These are phyloP conservation scores for Litoditis marina DNA, from an alignment of 2,888 invertebrate genomes.

Conservation along the genomic window DNA sequence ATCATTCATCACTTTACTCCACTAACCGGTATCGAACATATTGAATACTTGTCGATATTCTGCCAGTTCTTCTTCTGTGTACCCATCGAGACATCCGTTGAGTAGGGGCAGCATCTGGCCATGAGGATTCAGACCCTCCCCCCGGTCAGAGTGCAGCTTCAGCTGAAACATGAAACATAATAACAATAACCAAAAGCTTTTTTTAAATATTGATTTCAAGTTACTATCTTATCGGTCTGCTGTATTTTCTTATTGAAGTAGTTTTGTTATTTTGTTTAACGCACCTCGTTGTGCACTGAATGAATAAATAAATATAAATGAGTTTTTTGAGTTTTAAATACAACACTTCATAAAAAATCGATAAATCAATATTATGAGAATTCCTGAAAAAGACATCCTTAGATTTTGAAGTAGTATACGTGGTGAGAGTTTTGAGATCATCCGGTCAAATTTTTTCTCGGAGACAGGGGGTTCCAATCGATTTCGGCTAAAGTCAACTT, in stretches of 20 bases:
- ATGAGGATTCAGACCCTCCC: slow-evolving; percentile 25
- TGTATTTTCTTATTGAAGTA: background rate
- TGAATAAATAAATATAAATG: too few species aligned
- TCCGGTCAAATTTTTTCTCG: too few species aligned
- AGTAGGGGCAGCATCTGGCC: slow-evolving; percentile 19
- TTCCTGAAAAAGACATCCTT: too few species aligned
- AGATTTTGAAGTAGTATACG: too few species aligned
- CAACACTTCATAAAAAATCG: too few species aligned
- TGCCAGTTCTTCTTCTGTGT: slow-evolving; percentile 54
- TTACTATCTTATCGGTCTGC: background rate
- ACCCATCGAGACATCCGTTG: slow-evolving; percentile 11
- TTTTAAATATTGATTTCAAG: background rate
- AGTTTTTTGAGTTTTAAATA: too few species aligned
- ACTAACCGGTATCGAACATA: slow-evolving; percentile 56
- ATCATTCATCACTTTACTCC: background rate
- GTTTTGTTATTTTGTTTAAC: too few species aligned
- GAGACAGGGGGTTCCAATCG: too few species aligned
- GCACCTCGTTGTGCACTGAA: too few species aligned
- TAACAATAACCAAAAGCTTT: background rate
- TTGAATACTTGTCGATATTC: slow-evolving; percentile 60
- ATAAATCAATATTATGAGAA: too few species aligned
- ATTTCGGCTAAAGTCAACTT: too few species aligned
- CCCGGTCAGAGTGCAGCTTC: slow-evolving; percentile 50
- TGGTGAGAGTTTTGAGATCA: too few species aligned
- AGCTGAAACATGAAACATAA: slow-evolving; percentile 26